A percentile compares a stretch with the other conserved stretches of the same genome.
Conservation (phyloP, 2,888 invertebrate genomes). For the Zelleria hepariella region DNA sequence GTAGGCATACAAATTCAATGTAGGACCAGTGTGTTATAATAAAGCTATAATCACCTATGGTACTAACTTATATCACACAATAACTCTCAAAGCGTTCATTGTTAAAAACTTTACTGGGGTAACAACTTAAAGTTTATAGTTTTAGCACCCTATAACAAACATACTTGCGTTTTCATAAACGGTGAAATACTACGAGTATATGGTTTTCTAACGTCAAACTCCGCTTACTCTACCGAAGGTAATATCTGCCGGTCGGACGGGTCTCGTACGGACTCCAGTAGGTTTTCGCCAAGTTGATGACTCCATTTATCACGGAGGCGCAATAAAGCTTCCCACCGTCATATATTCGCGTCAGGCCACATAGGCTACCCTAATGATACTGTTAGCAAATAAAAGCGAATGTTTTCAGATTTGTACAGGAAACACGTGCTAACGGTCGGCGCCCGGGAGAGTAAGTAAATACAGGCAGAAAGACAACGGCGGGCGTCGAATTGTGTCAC, state of each 20-base stretch:
- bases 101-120: no score
- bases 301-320: constrained; percentile 44
- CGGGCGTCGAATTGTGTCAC: background rate
- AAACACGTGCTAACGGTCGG: background rate
- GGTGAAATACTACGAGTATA: no score
- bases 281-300: constrained; percentile 20
- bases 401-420: constrained; percentile 26
- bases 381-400: constrained; percentile 39
- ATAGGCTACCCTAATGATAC: constrained; percentile 44
- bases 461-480: background rate
- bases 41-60: no score
- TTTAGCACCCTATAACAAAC: no score
- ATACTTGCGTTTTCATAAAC: no score
- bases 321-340: constrained; percentile 40
- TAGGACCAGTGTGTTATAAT: no score
- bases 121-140: no score
- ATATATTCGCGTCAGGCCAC: constrained; percentile 40
- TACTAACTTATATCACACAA: no score
- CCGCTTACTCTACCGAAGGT: background rate
- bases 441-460: background rate
- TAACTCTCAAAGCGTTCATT: no score
- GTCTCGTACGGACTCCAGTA: background rate
- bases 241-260: background rate
- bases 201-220: no score
- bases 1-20: no score